phyloP scores from a whole-genome alignment of 2,888 invertebrate genomes.

The Lacanobia oleracea region DNA sequence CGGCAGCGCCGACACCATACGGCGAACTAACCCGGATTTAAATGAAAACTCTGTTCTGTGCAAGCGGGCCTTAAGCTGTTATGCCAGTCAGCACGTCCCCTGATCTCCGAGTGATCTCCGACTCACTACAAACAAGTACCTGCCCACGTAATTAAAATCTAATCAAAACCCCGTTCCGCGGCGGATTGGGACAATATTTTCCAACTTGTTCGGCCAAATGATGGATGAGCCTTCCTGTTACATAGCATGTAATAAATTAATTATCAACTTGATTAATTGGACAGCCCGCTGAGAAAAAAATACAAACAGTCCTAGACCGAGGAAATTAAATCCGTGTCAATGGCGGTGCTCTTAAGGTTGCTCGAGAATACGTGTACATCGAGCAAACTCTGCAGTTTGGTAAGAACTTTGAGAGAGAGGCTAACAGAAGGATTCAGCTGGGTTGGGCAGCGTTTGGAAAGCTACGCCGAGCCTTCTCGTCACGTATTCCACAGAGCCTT shows the following conservation, averaged over 20 bases:
- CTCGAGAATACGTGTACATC: too few species aligned
- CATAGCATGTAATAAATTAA: slow-evolving; percentile 61
- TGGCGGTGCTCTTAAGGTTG: too few species aligned
- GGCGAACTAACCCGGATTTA: too few species aligned
- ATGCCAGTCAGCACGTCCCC: slow-evolving; percentile 1
- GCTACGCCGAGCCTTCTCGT: too few species aligned
- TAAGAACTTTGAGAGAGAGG: too few species aligned
- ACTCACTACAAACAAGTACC: slow-evolving; percentile 46
- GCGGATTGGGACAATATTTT: slow-evolving; percentile 64
- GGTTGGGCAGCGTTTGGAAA: too few species aligned
- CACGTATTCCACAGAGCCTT: too few species aligned
- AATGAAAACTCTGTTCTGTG: too few species aligned
- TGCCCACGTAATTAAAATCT: slow-evolving; percentile 64
- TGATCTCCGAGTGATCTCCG: slow-evolving; percentile 9
- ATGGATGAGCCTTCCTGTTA: slow-evolving; percentile 58
- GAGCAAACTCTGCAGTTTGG: too few species aligned
- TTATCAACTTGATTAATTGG: slow-evolving; percentile 64
- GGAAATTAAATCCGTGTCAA: slow-evolving; percentile 21
- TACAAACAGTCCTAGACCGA: slow-evolving; percentile 13
- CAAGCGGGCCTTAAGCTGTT: neutral
- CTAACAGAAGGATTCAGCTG: too few species aligned
- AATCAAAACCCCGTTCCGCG: slow-evolving; percentile 54
- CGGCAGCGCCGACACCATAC: too few species aligned
- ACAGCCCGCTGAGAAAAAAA: slow-evolving; percentile 26
- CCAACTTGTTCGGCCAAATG: slow-evolving; percentile 61